Conservation (phyloP, 2,888 invertebrate species). For the Ernsta delagoae region DNA sequence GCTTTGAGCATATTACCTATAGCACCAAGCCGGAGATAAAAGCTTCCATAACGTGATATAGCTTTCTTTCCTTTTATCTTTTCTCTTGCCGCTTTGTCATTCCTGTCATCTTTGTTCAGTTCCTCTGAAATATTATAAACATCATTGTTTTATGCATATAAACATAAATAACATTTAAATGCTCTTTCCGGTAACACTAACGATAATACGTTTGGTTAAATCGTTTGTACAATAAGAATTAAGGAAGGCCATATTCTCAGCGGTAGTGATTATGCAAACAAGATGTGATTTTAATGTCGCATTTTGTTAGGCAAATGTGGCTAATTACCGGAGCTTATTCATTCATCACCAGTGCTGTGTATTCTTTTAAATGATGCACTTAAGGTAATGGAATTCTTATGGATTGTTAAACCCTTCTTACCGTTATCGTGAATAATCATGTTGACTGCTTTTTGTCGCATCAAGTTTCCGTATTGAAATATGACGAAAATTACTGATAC, state of each 20-base stretch:
- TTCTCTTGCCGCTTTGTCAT: conserved; percentile 62
- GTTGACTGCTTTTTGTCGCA: conserved; percentile 87
- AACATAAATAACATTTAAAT: not conserved
- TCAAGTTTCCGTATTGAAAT: conserved; percentile 88
- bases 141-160: not conserved
- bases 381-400: conserved; percentile 9
- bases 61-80: conserved; percentile 69
- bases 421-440: conserved; percentile 83
- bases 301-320: conserved; percentile 81
- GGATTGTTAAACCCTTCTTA: conserved; percentile 48
- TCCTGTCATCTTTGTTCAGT: conserved; percentile 67
- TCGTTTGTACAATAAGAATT: conserved; percentile 74
- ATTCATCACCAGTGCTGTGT: conserved; percentile 26
- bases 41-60: conserved; percentile 90
- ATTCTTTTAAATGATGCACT: conserved; percentile 12
- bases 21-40: conserved; percentile 93
- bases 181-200: conserved; percentile 56
- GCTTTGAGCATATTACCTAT: no score
- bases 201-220: conserved; percentile 57
- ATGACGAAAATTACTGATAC: conserved; percentile 91
- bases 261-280: conserved; percentile 78
- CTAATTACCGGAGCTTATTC: conserved; percentile 64
- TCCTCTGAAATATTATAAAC: conserved; percentile 59
- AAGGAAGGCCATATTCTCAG: conserved; percentile 77
- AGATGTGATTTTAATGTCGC: conserved; percentile 83